Conservation (phyloP, 1,140 invertebrate genomes). For the Bathynomus jamesi region DNA sequence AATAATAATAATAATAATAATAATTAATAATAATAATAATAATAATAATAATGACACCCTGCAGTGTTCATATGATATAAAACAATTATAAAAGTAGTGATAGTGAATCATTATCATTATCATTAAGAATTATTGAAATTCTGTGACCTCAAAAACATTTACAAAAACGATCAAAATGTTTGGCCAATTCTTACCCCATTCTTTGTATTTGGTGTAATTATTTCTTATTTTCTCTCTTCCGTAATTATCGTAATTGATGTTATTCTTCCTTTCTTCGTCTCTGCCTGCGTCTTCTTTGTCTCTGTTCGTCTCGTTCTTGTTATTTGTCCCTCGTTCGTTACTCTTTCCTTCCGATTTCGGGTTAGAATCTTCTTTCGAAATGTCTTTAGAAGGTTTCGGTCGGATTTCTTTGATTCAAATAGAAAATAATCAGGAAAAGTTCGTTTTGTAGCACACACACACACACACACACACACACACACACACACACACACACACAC, state of each 20-base stretch:
- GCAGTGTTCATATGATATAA: too few species aligned
- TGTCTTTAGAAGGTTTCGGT: neutral
- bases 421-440: neutral
- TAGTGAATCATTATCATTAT: constrained; percentile 1
- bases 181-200: neutral
- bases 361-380: neutral
- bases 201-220: neutral
- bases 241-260: neutral
- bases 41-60: too few species aligned
- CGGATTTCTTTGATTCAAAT: neutral
- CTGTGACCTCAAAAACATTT: too few species aligned
- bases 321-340: too few species aligned
- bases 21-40: too few species aligned
- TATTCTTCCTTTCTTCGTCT: neutral
- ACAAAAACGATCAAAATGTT: too few species aligned
- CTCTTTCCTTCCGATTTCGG: neutral
- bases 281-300: neutral
- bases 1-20: too few species aligned
- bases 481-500: too few species aligned
- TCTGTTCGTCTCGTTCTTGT: neutral
- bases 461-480: too few species aligned
- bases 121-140: too few species aligned
- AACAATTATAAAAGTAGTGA: too few species aligned
- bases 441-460: too few species aligned
- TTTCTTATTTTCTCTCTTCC: neutral